phyloP scores from a whole-genome alignment of 2,797 vertebrate species.

The Leptatherina wallacei region DNA sequence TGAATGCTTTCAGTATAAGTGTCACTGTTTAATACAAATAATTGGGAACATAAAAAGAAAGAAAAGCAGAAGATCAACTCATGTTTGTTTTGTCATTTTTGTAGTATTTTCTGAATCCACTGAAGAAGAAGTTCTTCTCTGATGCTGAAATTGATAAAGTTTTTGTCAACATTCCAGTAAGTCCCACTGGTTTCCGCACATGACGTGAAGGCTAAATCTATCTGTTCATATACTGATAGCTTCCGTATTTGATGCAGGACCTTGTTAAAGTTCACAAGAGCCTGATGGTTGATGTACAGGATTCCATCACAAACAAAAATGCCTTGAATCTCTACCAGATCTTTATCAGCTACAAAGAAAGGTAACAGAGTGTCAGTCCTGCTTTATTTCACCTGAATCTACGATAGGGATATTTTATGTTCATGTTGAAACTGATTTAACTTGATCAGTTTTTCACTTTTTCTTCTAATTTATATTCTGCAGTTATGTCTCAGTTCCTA shows the following conservation, averaged over 20 bases:
- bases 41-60: not conserved
- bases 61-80: not conserved
- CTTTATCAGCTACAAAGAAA: slow-evolving; percentile 94
- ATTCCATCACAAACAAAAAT: slow-evolving; percentile 90
- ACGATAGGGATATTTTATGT: not conserved
- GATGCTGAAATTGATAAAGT: slow-evolving; percentile 87
- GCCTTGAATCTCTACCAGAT: slow-evolving; percentile 92
- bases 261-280: slow-evolving; percentile 92
- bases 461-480: not conserved
- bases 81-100: slow-evolving; percentile 9
- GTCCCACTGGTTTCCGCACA: slow-evolving; percentile 34
- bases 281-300: slow-evolving; percentile 89
- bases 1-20: slow-evolving; percentile 27
- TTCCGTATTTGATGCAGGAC: slow-evolving; percentile 78
- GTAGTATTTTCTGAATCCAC: slow-evolving; percentile 92
- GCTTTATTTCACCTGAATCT: not conserved
- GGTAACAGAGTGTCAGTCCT: slow-evolving; percentile 72
- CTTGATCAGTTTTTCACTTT: not conserved
- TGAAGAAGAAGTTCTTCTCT: slow-evolving; percentile 90
- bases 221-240: not conserved
- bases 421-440: not conserved
- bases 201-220: not conserved
- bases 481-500: not conserved
- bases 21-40: not conserved
- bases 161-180: slow-evolving; percentile 93